These are phyloP conservation scores for Drosophila tsacasi DNA, from an alignment of 1,140 invertebrate genomes.

Conservation along the genomic window DNA sequence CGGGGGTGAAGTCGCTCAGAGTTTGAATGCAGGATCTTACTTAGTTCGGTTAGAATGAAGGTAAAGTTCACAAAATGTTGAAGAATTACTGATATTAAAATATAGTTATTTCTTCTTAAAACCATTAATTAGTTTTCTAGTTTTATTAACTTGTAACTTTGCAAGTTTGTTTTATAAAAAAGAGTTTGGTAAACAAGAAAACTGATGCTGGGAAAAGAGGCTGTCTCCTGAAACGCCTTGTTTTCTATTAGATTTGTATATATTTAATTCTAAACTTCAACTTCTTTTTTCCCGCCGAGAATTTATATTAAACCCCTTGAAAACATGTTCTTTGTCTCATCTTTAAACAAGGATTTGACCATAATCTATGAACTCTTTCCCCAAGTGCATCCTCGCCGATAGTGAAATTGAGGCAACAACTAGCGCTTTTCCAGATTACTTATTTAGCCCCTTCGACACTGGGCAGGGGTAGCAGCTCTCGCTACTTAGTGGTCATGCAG, in stretches of 20 bases:
- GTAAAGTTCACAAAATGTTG: too few species aligned
- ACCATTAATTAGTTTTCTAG: too few species aligned
- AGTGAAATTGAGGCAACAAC: slow-evolving; percentile 17
- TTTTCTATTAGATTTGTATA: too few species aligned
- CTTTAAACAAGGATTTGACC: neutral
- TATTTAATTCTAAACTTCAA: too few species aligned
- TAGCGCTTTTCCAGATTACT: slow-evolving; percentile 23
- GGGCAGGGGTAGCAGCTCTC: slow-evolving; percentile 18
- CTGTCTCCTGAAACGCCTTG: too few species aligned
- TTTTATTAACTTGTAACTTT: too few species aligned
- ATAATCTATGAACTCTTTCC: neutral
- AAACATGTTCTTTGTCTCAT: neutral
- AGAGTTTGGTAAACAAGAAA: too few species aligned
- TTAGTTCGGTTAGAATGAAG: too few species aligned
- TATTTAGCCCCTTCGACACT: slow-evolving; percentile 32
- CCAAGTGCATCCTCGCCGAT: neutral
- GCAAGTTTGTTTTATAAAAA: too few species aligned
- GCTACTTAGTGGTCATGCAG: neutral
- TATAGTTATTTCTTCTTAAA: too few species aligned
- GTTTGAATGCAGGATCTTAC: slow-evolving; percentile 14
- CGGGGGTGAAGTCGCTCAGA: slow-evolving; percentile 48
- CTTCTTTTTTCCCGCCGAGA: neutral
- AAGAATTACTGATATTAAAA: too few species aligned
- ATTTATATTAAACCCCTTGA: neutral
- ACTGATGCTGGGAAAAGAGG: too few species aligned